phyloP scores from a whole-genome alignment of 23 tunicate species.

The Ciona savignyi region DNA sequence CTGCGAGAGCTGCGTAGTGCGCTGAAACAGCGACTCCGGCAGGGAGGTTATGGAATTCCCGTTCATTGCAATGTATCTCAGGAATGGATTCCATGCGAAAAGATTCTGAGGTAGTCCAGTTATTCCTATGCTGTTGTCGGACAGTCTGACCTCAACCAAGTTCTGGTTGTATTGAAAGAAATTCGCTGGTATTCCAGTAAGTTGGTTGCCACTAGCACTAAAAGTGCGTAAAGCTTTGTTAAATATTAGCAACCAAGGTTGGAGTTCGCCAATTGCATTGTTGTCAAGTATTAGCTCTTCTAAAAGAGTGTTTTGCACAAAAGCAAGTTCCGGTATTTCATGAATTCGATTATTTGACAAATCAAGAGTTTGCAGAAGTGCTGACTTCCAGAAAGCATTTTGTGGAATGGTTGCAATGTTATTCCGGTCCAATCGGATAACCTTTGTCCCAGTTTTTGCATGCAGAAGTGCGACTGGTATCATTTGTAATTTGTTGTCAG shows the following conservation, averaged over 20 bases:
- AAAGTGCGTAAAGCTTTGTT: constrained; percentile 28
- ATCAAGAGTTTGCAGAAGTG: constrained; percentile 18
- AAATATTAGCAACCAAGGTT: constrained; percentile 15
- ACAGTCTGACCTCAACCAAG: constrained; percentile 35
- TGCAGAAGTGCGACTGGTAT: constrained; percentile 25
- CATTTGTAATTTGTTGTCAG: constrained; percentile 26
- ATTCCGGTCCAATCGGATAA: constrained; percentile 23
- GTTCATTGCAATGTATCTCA: constrained; percentile 39
- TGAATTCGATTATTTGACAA: constrained; percentile 59
- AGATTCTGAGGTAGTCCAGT: constrained; percentile 32
- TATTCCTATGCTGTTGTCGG: constrained; percentile 49
- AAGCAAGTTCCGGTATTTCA: constrained; percentile 7
- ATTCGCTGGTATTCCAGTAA: constrained; percentile 21
- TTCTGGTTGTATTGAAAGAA: constrained; percentile 20
- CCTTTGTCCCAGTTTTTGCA: constrained; percentile 11
- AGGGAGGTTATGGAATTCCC: constrained; percentile 38
- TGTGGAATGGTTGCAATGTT: constrained; percentile 10
- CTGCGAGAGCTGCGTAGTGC: constrained; percentile 11
- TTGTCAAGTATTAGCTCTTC: constrained; percentile 34
- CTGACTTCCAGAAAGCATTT: background rate
- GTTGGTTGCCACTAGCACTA: constrained; percentile 46
- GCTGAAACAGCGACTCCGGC: constrained; percentile 29
- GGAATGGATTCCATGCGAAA: constrained; percentile 18
- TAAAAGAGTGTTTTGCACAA: constrained; percentile 25
- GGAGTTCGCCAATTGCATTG: constrained; percentile 43